phyloP scores from a whole-genome alignment of 2,797 vertebrate species.

The Chiloscyllium punctatum region DNA sequence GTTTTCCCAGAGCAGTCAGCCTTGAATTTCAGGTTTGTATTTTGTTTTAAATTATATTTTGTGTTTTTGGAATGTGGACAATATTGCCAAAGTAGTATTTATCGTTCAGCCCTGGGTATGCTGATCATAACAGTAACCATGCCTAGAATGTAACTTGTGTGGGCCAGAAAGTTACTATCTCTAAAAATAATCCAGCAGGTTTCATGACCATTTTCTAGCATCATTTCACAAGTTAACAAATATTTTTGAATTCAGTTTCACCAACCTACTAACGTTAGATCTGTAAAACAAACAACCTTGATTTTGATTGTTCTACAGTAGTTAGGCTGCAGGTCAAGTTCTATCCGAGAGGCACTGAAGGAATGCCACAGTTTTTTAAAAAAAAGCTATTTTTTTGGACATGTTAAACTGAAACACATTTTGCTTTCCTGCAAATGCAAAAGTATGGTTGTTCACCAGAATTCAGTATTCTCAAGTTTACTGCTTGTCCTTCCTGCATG shows the following conservation, averaged over 20 bases:
- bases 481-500: neutral
- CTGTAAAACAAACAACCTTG: neutral
- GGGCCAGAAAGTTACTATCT: neutral
- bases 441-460: neutral
- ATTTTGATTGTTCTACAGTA: neutral
- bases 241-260: neutral
- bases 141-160: neutral
- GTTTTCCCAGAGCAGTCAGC: neutral
- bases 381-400: neutral
- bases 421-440: neutral
- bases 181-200: neutral
- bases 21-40: neutral
- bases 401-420: neutral
- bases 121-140: neutral
- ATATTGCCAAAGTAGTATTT: neutral
- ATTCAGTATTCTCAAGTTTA: neutral
- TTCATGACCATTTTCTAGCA: neutral
- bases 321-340: neutral
- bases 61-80: too few relatives aligned
- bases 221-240: neutral
- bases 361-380: neutral
- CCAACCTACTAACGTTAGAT: neutral
- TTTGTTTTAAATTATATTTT: neutral
- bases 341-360: neutral
- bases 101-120: neutral